Evolutionary conservation across 2,888 invertebrate species (phyloP).

Genomic region (Acrobasis repandana): DNA sequence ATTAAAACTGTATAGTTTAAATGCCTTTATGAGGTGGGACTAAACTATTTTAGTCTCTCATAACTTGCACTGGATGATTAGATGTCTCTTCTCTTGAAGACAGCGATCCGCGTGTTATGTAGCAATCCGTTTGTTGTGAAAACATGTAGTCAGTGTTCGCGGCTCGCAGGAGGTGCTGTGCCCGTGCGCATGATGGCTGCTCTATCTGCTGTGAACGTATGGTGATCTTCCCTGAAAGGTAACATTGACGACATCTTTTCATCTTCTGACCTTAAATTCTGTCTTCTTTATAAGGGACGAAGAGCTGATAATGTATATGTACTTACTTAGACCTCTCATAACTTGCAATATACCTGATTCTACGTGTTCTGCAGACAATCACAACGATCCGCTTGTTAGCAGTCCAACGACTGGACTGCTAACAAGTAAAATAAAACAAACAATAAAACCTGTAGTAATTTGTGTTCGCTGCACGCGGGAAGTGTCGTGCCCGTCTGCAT

Average conservation of each 20-base stretch:
- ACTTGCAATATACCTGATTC: background rate
- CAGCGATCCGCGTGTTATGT: slow-evolving; percentile 38
- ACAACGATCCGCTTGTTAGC: slow-evolving; percentile 27
- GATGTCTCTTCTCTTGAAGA: slow-evolving; percentile 56
- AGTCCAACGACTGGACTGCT: too few species aligned
- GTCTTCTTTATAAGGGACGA: background rate
- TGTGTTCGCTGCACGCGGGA: slow-evolving; percentile 64
- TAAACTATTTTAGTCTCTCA: background rate
- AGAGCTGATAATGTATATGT: background rate
- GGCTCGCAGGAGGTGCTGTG: slow-evolving; percentile 56
- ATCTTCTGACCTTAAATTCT: slow-evolving; percentile 22
- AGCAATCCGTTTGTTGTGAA: slow-evolving; percentile 60
- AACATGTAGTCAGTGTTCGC: slow-evolving; percentile 63
- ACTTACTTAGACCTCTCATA: background rate
- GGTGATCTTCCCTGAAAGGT: slow-evolving; percentile 60
- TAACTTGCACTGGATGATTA: background rate
- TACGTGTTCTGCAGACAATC: slow-evolving; percentile 54
- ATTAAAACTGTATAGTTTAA: too few species aligned
- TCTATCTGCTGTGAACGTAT: slow-evolving; percentile 50
- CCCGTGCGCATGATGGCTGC: slow-evolving; percentile 50
- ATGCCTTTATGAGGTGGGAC: too few species aligned
- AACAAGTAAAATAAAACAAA: too few species aligned
- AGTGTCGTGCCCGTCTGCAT: slow-evolving; percentile 50
- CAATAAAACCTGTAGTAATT: slow-evolving; percentile 62
- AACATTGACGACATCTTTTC: slow-evolving; percentile 46